Conservation (phyloP, 37 sponge, comb jelly and placozoan genomes). For the Cliona cf. orientalis region DNA sequence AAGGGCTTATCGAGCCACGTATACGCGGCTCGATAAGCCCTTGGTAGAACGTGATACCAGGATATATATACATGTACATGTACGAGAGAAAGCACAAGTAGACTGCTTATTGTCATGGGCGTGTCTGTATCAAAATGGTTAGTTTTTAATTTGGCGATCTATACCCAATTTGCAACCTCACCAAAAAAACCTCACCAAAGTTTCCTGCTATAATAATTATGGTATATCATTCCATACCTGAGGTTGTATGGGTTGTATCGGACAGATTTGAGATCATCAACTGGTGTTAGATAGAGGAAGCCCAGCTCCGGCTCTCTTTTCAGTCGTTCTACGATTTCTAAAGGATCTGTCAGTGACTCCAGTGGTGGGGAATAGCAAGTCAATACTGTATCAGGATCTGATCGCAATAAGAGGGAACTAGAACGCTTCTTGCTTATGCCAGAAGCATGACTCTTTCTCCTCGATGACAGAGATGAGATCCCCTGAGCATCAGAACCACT, state of each 20-base stretch:
- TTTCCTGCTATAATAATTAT: too few relatives aligned
- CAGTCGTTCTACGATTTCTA: slow-evolving; percentile 85
- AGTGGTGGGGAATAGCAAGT: slow-evolving; percentile 64
- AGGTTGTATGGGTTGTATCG: slow-evolving; percentile 94
- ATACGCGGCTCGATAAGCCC: too few relatives aligned
- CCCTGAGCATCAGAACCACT: neutral
- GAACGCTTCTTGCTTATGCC: neutral
- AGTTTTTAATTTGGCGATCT: too few relatives aligned
- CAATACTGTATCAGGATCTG: slow-evolving; percentile 38
- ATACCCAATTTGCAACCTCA: too few relatives aligned
- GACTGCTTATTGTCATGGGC: too few relatives aligned
- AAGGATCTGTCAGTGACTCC: slow-evolving; percentile 71
- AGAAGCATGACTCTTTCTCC: slow-evolving; percentile 6
- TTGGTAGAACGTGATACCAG: too few relatives aligned
- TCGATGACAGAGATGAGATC: neutral
- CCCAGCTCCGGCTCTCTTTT: slow-evolving; percentile 87
- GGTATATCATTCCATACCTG: too few relatives aligned
- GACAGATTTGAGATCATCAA: slow-evolving; percentile 55
- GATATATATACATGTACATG: too few relatives aligned
- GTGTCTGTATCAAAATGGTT: too few relatives aligned
- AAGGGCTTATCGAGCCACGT: too few relatives aligned
- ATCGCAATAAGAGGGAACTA: slow-evolving; percentile 4
- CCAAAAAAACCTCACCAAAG: too few relatives aligned
- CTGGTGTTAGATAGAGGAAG: slow-evolving; percentile 91
- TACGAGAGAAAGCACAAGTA: too few relatives aligned